Conservation (phyloP, 2,113 vertebrate genomes). For the Alethe castanea region DNA sequence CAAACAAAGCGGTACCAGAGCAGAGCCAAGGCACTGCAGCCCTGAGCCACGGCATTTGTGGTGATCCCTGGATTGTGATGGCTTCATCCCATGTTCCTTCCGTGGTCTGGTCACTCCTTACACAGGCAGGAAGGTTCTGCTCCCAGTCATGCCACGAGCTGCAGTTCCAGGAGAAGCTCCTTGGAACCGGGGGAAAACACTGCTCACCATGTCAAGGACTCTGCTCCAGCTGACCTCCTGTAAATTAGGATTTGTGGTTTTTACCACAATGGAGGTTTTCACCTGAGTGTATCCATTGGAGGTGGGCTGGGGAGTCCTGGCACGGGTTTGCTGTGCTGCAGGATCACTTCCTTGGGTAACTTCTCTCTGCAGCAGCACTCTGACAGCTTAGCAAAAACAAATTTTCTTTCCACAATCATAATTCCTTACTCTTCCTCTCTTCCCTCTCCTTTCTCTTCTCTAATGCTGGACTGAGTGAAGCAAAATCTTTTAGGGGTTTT, state of each 20-base stretch:
- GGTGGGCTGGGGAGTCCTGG: background rate
- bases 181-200: background rate
- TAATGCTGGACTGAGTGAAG: background rate
- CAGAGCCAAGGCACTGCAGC: background rate
- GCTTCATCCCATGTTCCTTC: background rate
- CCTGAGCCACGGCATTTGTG: background rate
- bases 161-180: background rate
- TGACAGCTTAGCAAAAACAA: background rate
- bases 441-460: background rate
- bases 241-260: background rate
- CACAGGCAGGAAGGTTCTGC: background rate
- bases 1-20: fast-evolving
- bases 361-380: background rate
- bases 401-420: background rate
- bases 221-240: background rate
- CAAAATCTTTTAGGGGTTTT: background rate
- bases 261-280: fast-evolving
- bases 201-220: background rate
- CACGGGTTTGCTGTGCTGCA: background rate
- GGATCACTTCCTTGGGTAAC: background rate
- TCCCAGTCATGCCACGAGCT: fast-evolving
- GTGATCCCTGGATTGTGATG: background rate
- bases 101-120: background rate
- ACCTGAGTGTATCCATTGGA: fast-evolving
- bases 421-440: background rate